Evolutionary conservation across 1,140 invertebrate genomes (phyloP), one percentile per base, ranked within the genome.

Genomic region (Caenorhabditis latens): DNA sequence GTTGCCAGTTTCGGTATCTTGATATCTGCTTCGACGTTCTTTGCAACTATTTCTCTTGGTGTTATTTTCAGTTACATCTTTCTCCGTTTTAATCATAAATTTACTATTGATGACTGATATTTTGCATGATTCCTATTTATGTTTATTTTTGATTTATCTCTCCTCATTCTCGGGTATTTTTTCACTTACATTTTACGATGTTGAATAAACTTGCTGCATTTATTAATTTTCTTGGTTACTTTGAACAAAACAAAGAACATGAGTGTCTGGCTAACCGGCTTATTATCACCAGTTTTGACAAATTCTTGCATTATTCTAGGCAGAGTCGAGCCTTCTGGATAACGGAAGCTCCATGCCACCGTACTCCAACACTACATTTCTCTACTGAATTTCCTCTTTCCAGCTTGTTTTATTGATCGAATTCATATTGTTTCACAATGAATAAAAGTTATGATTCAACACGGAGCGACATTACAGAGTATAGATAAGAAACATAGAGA

Each of bases 11-110:
- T 88, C 53, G 85, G 85, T 40, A 50, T 82, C 7, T 53, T 88
- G 19, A 58, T 89, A 50, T 84, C 88, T 55, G 82, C 71, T 8
- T 87, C 86, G n/a, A 89, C 88, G 40, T 89, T 89, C 83, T 61
- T 89, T 21, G 87, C 85, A 55, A 89, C 89, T n/a, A 65, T 89
- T 71, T 88, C 75, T 46, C 55, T 82, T 82, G 88, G 65, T 63
- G 55, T 85, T 11, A 82, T 89, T 71, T 55, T 89, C 53, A 58
- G 50, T 57, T 65, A 84, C 42, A 57, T 89, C 43, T 50, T 89
- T n/a, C 71, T 79, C 13, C 71, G 71, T 50, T 79, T 79, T n/a
- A 50, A 79, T 79, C 71, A 50, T 21, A 79, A 79, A n/a, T 53
- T 79, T 11, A 24, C n/a, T 24, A 79, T 79, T 50, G 71, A 50